Base-by-base conservation (phyloP, 1,140 invertebrate species). In the Lepidurus packardi region DNA sequence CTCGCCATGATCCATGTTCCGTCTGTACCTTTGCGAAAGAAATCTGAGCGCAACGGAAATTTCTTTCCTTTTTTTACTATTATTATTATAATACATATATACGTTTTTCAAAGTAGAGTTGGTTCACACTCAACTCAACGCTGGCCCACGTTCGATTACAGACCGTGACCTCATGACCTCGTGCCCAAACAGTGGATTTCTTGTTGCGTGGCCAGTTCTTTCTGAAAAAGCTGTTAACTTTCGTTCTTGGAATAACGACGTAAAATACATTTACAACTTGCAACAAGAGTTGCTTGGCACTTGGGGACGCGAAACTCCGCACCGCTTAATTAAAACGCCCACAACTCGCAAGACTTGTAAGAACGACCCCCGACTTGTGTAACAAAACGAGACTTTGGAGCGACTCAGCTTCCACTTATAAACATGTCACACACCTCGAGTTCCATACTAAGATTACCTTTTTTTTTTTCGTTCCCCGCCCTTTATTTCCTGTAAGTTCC, bases 341-440 rank as follows among this genome's bases (percentile, higher is more conserved):
- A 65, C 53, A 65, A 65, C 16, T 21, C 21, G 6, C 21, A 9
- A 21, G 53, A 65, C 7, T 9, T 65, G 21, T n/a, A 65, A n/a
- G 53, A 65, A 21, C n/a, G 13, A 21, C 8, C 6, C 13, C 21
- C 16, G 7, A 65, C 10, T 16, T 16, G 16, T 9, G 16, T 65
- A 65, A 65, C 53, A 65, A 65, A 65, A 65, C 53, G 53, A 65
- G 53, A 13, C 53, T 7, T n/a, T 6, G 53, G 21, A 21, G 7
- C 53, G 6, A 65, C 53, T 65, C 53, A 65, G 53, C 53, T 65
- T 65, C 53, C 53, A 65, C 53, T 65, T 65, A 65, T 65, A 65
- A 65, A 65, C 53, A 65, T 65, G 53, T 65, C 53, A 65, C 34
- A 34, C 34, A 34, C 53, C 53, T 65, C 53, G 53, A 34, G 53